Evolutionary conservation across 2,113 vertebrate genomes (phyloP).

Genomic region (Oceanodroma tethys): DNA sequence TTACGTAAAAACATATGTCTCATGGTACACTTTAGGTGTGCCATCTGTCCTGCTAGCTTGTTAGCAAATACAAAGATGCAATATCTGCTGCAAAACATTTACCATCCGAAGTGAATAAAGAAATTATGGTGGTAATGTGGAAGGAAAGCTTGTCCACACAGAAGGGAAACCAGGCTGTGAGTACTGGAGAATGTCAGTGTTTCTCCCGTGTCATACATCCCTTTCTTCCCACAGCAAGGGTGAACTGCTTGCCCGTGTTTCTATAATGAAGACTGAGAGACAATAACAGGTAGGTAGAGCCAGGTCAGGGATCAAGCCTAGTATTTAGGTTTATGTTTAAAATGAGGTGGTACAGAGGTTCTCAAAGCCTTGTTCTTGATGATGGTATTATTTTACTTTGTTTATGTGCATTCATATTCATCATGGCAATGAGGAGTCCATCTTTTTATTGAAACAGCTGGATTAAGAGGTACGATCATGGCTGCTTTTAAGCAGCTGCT

Average conservation of each 20-base stretch:
- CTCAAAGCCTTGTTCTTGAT: neutral
- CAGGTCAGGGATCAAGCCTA: neutral
- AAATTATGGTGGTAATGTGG: neutral
- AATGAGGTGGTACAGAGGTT: neutral
- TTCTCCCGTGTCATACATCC: neutral
- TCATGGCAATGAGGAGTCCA: neutral
- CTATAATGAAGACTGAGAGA: neutral
- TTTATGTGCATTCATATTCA: neutral
- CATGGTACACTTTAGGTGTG: neutral
- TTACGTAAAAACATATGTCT: neutral
- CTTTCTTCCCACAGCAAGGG: neutral
- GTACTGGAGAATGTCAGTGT: neutral
- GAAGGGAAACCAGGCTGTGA: neutral
- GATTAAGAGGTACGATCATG: neutral
- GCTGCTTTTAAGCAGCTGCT: neutral
- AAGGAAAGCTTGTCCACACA: neutral
- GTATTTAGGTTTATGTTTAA: neutral
- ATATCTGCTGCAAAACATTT: neutral
- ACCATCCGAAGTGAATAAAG: neutral
- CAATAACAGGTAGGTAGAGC: neutral
- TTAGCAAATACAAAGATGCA: neutral
- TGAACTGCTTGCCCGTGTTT: rapidly evolving
- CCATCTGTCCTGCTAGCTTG: slow-evolving; percentile 22
- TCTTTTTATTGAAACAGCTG: neutral
- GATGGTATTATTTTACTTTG: neutral